phyloP scores from a whole-genome alignment of 2,113 vertebrate genomes.

The Charadrius vociferus region DNA sequence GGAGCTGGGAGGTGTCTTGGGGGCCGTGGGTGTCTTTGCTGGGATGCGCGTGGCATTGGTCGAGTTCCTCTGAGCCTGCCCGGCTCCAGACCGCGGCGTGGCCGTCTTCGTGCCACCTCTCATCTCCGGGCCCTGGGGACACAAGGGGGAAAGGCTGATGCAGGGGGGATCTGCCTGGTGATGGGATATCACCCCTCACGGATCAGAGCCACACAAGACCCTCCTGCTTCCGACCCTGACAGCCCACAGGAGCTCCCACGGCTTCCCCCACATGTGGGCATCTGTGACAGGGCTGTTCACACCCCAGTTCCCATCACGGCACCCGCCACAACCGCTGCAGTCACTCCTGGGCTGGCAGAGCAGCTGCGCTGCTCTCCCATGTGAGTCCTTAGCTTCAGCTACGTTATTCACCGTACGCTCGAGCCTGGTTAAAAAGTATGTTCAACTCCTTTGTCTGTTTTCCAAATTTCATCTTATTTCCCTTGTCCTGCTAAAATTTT shows the following conservation, averaged over 20 bases:
- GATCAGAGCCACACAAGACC: neutral
- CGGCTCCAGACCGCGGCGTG: constrained; percentile 53
- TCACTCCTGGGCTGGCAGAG: too few relatives aligned
- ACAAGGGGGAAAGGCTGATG: neutral
- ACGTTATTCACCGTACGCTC: too few relatives aligned
- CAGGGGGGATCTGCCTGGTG: neutral
- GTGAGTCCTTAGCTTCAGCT: too few relatives aligned
- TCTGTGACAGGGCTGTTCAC: fast-evolving
- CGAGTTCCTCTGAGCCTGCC: constrained; percentile 78
- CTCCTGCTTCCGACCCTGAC: neutral
- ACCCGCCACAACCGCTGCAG: too few relatives aligned
- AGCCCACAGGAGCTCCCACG: neutral
- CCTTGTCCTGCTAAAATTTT: neutral
- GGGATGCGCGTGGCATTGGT: constrained; percentile 83
- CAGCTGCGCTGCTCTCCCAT: too few relatives aligned
- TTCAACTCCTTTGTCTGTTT: neutral
- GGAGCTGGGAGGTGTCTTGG: constrained; percentile 78
- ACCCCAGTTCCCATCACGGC: neutral
- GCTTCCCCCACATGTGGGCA: neutral
- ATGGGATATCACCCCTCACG: neutral
- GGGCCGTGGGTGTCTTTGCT: constrained; percentile 80
- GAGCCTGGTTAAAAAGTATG: too few relatives aligned
- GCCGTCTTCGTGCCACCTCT: constrained; percentile 73
- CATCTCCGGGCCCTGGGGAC: constrained; percentile 65
- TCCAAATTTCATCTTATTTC: neutral